phyloP scores from a whole-genome alignment of 2,888 invertebrate genomes.

The Frankliniella fusca region DNA sequence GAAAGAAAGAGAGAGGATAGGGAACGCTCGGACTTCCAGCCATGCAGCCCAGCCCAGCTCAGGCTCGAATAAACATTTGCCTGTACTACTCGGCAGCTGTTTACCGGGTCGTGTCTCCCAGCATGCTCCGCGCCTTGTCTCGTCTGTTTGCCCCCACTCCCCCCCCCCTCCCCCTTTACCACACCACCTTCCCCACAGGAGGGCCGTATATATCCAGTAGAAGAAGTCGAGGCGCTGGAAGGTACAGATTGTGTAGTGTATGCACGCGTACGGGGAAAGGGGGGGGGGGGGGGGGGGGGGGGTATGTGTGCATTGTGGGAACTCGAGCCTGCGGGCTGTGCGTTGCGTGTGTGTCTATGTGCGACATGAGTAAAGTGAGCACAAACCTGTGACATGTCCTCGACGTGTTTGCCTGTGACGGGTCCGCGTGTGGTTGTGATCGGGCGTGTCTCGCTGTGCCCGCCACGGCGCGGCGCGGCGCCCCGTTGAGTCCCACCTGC shows the following conservation, averaged over 20 bases:
- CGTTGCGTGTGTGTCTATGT: too few relatives aligned
- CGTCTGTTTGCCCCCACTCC: not conserved
- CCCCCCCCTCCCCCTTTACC: not conserved
- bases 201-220: too few relatives aligned
- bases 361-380: too few relatives aligned
- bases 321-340: too few relatives aligned
- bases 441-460: not conserved
- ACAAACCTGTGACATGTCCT: too few relatives aligned
- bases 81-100: conserved; percentile 6
- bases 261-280: not conserved
- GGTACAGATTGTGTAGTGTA: not conserved
- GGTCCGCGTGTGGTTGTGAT: too few relatives aligned
- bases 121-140: not conserved
- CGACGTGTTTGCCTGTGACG: too few relatives aligned
- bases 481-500: not conserved
- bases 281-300: not conserved
- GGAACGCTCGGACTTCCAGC: too few relatives aligned
- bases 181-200: too few relatives aligned
- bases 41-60: not conserved
- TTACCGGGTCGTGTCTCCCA: not conserved
- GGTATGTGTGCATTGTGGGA: not conserved
- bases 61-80: conserved; percentile 5
- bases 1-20: too few relatives aligned
- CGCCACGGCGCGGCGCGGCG: not conserved
- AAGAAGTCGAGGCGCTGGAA: too few relatives aligned